Evolutionary conservation across 2,888 invertebrate genomes (phyloP).

Genomic region (Sinohyriopsis cumingii): DNA sequence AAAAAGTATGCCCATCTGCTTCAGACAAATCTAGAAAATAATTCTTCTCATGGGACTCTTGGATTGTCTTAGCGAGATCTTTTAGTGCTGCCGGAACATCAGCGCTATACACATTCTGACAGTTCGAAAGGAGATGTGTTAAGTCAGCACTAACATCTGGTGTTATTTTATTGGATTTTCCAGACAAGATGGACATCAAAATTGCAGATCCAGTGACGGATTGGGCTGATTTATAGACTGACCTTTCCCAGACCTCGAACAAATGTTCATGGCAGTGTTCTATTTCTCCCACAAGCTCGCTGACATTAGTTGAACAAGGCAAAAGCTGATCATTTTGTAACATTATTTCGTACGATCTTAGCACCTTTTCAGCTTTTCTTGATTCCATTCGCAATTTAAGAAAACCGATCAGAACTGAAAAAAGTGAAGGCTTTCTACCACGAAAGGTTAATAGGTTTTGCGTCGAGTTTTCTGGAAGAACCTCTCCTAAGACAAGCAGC

Average conservation of each 20-base stretch:
- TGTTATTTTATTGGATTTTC: neutral
- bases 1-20: neutral
- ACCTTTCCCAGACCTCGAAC: neutral
- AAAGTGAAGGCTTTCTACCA: no score
- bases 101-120: constrained; percentile 1
- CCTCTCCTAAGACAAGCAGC: no score
- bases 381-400: no score
- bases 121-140: constrained; percentile 3
- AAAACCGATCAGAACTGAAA: no score
- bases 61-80: constrained; percentile 1
- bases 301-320: no score
- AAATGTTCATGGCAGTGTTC: no score
- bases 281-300: no score
- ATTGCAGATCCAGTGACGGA: neutral
- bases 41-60: neutral
- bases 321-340: no score
- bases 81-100: constrained; percentile 2
- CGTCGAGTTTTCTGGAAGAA: no score
- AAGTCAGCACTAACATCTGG: neutral
- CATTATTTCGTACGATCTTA: no score
- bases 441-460: no score
- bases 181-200: neutral
- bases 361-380: no score
- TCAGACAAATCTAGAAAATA: neutral
- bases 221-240: neutral